Evolutionary conservation across 2,888 invertebrate genomes (phyloP).

Genomic region (Ophion slaviceki): DNA sequence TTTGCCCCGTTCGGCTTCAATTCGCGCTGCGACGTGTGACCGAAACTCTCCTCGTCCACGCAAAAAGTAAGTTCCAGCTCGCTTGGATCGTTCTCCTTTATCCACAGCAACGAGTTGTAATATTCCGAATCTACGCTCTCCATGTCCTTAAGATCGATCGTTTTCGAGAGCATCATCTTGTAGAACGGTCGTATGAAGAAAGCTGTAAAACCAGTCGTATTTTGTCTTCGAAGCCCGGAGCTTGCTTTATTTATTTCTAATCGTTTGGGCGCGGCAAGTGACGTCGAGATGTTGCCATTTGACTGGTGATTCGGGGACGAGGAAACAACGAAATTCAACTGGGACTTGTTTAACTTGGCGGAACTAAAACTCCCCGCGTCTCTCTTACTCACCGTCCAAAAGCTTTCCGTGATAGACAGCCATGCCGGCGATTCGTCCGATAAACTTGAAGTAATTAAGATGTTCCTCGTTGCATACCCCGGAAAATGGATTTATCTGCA

Average conservation of each 20-base stretch:
- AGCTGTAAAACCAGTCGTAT: constrained; percentile 87
- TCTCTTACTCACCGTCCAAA: constrained; percentile 91
- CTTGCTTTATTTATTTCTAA: background rate
- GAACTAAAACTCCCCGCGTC: background rate
- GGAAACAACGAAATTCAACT: too few species aligned
- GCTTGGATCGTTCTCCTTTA: constrained; percentile 97
- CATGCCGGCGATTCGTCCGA: constrained; percentile 99
- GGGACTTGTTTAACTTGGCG: too few species aligned
- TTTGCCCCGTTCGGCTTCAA: constrained; percentile 96
- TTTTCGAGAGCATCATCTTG: constrained; percentile 99
- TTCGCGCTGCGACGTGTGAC: constrained; percentile 96
- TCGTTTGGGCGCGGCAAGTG: too few species aligned
- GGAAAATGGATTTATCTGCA: constrained; percentile 99
- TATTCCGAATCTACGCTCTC: constrained; percentile 99
- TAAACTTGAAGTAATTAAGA: constrained; percentile 98
- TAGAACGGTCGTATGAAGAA: constrained; percentile 99
- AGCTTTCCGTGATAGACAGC: constrained; percentile 99
- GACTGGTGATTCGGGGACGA: too few species aligned
- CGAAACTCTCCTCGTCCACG: constrained; percentile 98
- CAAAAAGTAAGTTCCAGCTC: constrained; percentile 97
- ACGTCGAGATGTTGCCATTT: too few species aligned
- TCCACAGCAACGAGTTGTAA: constrained; percentile 98
- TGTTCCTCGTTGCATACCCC: constrained; percentile 99
- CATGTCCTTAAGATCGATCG: constrained; percentile 98
- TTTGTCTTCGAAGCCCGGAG: too few species aligned